A percentile compares a stretch with the other conserved stretches of the same genome.
These are phyloP conservation scores for Choristoneura fumiferana DNA, from an alignment of 1,140 invertebrate genomes.

Conservation along the genomic window DNA sequence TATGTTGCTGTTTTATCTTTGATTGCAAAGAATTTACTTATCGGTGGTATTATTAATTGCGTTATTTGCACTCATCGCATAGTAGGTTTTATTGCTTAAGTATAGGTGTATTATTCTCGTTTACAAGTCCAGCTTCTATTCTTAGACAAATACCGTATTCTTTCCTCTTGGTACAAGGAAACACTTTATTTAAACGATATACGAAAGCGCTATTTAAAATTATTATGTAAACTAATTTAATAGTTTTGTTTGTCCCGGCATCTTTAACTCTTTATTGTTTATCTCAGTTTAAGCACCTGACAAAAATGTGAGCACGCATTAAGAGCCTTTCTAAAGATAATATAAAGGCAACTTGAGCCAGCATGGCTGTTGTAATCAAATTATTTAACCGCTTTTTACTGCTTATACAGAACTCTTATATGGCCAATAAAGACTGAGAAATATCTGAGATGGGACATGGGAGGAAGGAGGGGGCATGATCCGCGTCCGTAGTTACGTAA, in stretches of 20 bases:
- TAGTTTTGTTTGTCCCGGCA: conserved; percentile 18
- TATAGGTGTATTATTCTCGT: no score
- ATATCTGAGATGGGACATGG: conserved; percentile 7
- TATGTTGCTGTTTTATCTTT: no score
- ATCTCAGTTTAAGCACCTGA: no score
- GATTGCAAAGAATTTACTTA: no score
- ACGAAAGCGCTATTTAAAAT: no score
- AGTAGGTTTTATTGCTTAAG: no score
- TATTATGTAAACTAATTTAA: background rate
- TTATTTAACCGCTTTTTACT: conserved; percentile 13
- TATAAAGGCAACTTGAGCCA: background rate
- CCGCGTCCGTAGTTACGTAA: conserved; percentile 30
- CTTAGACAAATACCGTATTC: no score
- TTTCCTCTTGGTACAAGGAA: no score
- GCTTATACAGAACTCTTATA: conserved; percentile 14
- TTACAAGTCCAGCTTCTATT: no score
- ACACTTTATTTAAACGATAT: no score
- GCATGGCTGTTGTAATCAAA: background rate
- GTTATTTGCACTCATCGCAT: no score
- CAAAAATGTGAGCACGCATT: background rate
- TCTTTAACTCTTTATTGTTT: background rate
- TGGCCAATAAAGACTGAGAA: conserved; percentile 22
- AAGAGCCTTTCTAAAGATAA: conserved; percentile 12
- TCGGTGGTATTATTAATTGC: no score
- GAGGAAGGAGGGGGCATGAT: conserved; percentile 21